Percentiles rank a stretch among this genome's conserved stretches.
These are phyloP conservation scores for Philhelius pedissequus DNA, from an alignment of 2,888 invertebrate species.

Conservation along the genomic window DNA sequence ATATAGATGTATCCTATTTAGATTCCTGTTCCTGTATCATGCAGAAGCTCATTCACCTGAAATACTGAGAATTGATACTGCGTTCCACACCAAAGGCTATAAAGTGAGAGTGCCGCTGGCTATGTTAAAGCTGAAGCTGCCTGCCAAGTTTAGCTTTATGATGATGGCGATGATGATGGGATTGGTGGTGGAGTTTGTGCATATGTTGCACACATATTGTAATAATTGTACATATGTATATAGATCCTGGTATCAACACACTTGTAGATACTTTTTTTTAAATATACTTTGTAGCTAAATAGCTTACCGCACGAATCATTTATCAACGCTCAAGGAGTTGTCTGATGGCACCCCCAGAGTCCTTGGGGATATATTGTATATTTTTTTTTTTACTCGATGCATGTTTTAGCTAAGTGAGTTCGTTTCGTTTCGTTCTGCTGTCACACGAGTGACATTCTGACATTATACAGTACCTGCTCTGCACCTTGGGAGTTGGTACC, in stretches of 20 bases:
- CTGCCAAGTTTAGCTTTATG: neutral
- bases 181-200: slow-evolving; percentile 2
- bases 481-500: neutral
- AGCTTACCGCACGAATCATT: slow-evolving; percentile 62
- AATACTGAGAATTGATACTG: slow-evolving; percentile 61
- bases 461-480: neutral
- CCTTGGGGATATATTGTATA: slow-evolving; percentile 52
- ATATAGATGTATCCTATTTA: neutral
- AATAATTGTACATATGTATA: slow-evolving; percentile 27
- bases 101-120: slow-evolving; percentile 57
- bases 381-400: slow-evolving; percentile 16
- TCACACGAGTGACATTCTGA: neutral
- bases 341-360: slow-evolving; percentile 53
- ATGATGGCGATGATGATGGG: neutral
- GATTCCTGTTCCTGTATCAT: neutral
- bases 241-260: neutral
- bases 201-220: slow-evolving; percentile 50
- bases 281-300: slow-evolving; percentile 43
- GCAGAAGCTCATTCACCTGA: slow-evolving; percentile 66
- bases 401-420: slow-evolving; percentile 48
- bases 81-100: slow-evolving; percentile 53
- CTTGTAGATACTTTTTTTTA: neutral
- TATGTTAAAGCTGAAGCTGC: slow-evolving; percentile 5
- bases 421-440: neutral
- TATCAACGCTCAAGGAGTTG: slow-evolving; percentile 63